phyloP scores from a whole-genome alignment of 2,113 vertebrate species.

The Nanger granti region DNA sequence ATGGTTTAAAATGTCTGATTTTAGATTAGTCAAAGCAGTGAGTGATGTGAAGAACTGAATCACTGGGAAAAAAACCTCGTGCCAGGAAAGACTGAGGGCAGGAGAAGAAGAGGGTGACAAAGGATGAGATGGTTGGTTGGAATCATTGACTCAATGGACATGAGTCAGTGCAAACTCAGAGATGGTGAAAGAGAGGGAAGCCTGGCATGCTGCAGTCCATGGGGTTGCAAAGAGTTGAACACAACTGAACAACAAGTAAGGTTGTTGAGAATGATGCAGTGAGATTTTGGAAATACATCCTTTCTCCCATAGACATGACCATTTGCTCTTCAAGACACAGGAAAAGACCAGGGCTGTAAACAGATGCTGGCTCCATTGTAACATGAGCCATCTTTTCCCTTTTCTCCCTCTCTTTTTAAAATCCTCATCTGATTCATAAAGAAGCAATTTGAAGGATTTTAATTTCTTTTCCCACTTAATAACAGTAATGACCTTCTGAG shows the following conservation, averaged over 20 bases:
- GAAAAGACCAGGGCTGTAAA: not conserved
- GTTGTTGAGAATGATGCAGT: not conserved
- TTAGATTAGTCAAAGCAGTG: not conserved
- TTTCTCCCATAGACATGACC: not conserved
- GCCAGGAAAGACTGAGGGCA: not conserved
- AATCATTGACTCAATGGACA: not conserved
- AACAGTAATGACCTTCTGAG: constrained; percentile 50
- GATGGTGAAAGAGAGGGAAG: not conserved
- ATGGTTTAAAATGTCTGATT: not conserved
- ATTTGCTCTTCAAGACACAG: not conserved
- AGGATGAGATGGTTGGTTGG: not conserved
- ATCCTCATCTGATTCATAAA: constrained; percentile 26
- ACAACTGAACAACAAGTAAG: not conserved
- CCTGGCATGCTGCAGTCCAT: not conserved
- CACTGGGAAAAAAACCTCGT: not conserved
- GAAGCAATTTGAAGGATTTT: constrained; percentile 39
- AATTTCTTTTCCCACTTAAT: constrained; percentile 44
- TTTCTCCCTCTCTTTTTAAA: not conserved
- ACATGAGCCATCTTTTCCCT: not conserved
- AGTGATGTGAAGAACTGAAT: not conserved
- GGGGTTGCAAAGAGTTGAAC: not conserved
- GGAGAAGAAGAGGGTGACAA: not conserved
- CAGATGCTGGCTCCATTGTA: not conserved
- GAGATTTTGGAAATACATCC: not conserved
- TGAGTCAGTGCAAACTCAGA: not conserved